Conservation (phyloP, 1,140 invertebrate species). For the Temnothorax curvispinosus region DNA sequence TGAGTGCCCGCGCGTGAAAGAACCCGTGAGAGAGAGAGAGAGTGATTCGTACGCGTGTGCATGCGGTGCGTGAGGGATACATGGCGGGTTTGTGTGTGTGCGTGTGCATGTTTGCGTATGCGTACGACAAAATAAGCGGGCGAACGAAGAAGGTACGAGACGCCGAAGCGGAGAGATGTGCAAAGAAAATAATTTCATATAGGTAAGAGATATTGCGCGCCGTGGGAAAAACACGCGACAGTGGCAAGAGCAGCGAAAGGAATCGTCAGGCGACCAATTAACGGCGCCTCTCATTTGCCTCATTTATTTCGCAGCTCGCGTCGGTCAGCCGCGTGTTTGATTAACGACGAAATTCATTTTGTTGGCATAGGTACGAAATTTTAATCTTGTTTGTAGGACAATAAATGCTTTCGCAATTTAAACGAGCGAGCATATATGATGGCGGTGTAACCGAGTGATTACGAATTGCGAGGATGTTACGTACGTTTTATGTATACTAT, state of each 20-base stretch:
- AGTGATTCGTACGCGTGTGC: neutral
- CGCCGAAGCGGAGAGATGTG: constrained; percentile 9
- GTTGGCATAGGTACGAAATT: neutral
- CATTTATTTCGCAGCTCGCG: neutral
- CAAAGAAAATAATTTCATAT: constrained; percentile 23
- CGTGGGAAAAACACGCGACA: constrained; percentile 34
- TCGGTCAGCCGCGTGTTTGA: neutral
- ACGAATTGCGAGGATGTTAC: neutral
- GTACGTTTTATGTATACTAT: neutral
- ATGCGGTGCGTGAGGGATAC: neutral
- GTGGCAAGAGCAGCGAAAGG: constrained; percentile 54
- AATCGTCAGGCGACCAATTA: neutral
- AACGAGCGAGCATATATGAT: neutral
- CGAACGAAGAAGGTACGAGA: constrained; percentile 3
- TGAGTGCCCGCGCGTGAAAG: neutral
- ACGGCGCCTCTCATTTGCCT: neutral
- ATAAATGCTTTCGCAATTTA: neutral
- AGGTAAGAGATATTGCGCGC: neutral
- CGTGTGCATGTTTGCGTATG: neutral
- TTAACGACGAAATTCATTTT: neutral
- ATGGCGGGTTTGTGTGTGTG: too few relatives aligned
- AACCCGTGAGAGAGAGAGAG: neutral
- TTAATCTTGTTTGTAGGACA: constrained; percentile 15
- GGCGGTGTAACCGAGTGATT: neutral
- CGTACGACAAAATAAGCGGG: neutral